A percentile compares a stretch with the other conserved stretches of the same genome.
phyloP scores from a whole-genome alignment of 2,113 vertebrate genomes.

The Holacanthus passer region DNA sequence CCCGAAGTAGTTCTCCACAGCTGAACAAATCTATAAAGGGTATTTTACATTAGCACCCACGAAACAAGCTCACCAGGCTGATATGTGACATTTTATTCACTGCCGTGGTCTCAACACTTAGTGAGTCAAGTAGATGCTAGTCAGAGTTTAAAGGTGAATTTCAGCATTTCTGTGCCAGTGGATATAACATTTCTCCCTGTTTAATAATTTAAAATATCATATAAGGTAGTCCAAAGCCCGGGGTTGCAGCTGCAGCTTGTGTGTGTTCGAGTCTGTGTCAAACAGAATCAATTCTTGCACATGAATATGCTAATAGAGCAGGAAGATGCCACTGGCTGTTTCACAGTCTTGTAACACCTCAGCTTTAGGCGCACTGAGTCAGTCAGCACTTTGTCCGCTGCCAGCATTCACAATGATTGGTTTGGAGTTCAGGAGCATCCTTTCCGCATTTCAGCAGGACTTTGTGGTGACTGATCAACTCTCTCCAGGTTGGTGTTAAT shows the following conservation, averaged over 20 bases:
- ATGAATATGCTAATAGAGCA: slow-evolving; percentile 71
- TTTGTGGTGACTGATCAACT: slow-evolving; percentile 37
- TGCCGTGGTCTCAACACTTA: neutral
- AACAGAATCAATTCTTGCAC: slow-evolving; percentile 52
- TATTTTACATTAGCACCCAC: neutral
- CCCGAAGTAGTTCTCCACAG: neutral
- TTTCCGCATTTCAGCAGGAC: slow-evolving; percentile 43
- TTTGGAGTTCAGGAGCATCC: slow-evolving; percentile 35
- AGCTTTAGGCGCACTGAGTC: slow-evolving; percentile 48
- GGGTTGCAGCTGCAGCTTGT: slow-evolving; percentile 44
- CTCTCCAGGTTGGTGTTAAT: slow-evolving; percentile 24
- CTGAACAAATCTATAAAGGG: neutral
- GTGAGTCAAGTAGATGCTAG: neutral
- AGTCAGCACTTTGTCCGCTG: slow-evolving; percentile 66
- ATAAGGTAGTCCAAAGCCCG: slow-evolving; percentile 25
- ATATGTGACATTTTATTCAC: neutral
- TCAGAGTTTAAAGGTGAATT: neutral
- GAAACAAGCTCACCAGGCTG: neutral
- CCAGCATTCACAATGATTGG: slow-evolving; percentile 55
- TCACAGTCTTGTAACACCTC: slow-evolving; percentile 63
- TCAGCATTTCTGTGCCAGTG: neutral
- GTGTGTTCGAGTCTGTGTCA: slow-evolving; percentile 50
- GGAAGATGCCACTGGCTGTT: slow-evolving; percentile 61
- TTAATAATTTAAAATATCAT: slow-evolving; percentile 43
- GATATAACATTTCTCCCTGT: neutral